These are phyloP conservation scores for Ophion obscuratus DNA, from an alignment of 2,888 invertebrate species.

Conservation along the genomic window DNA sequence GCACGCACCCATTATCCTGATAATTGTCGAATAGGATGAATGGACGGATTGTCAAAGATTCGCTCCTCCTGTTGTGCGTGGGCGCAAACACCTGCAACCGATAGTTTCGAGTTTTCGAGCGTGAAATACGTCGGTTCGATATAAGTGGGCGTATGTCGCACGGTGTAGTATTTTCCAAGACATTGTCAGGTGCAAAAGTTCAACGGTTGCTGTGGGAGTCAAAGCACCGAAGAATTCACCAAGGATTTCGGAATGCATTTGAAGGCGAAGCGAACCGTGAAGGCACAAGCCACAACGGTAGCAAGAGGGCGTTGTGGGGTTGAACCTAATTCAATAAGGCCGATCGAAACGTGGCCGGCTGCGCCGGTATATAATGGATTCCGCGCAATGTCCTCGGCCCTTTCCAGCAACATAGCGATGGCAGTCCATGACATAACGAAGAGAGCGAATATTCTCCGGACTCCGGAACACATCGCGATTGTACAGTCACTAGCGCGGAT, in stretches of 20 bases:
- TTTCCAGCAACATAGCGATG: constrained; percentile 13
- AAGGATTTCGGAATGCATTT: background rate
- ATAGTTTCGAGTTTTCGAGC: background rate
- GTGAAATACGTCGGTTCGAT: background rate
- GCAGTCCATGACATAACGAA: constrained; percentile 20
- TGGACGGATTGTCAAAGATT: background rate
- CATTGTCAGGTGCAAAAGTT: background rate
- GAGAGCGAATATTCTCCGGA: constrained; percentile 52
- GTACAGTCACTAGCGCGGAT: constrained; percentile 71
- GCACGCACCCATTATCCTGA: constrained; percentile 6
- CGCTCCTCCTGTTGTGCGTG: no score
- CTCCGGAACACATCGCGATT: constrained; percentile 22
- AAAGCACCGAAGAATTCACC: background rate
- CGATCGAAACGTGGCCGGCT: constrained; percentile 73
- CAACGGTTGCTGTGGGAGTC: background rate
- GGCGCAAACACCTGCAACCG: background rate
- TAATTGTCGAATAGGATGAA: constrained; percentile 7
- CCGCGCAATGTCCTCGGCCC: constrained; percentile 68
- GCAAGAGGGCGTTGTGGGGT: constrained; percentile 45
- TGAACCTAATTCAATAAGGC: constrained; percentile 76
- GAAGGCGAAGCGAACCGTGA: background rate
- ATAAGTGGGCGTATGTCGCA: background rate
- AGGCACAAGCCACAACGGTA: background rate
- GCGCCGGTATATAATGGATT: constrained; percentile 72
- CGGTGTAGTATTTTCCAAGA: background rate